Evolutionary conservation across 2,888 invertebrate genomes (phyloP), one percentile per base, ranked within the genome.

Genomic region (Morpho deidamia): DNA sequence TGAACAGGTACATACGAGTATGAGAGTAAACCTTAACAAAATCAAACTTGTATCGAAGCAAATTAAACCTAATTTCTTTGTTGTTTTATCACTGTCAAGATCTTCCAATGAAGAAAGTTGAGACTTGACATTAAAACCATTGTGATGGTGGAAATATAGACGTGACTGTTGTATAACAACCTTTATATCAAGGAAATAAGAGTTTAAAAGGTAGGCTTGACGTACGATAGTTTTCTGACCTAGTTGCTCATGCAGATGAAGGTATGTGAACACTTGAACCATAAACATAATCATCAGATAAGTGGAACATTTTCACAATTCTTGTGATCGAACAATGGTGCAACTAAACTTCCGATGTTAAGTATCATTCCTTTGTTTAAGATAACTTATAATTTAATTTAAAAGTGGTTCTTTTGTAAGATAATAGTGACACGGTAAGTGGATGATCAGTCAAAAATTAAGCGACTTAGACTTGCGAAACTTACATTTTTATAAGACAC

Each of bases 241-340:
- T 45, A 60, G 58, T 52, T 65, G 59, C 57, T 48, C 61, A 55
- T 56, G 50, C 62, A 57, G 60, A 78, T 51, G 55, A 58, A 74
- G 72, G 67, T 51, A 52, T 49, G 46, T 53, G 76, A 75, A 70
- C 66, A 54, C 66, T 69, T 76, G 79, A 79, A 76, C 80, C 80
- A 65, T 74, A 67, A 62, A 60, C 60, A 23, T 23, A 23, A 23
- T 58, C 51, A 49, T 49, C 58, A 44, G 54, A 44, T 52, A 69
- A 66, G 65, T 69, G 62, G 72, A 62, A 49, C 73, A 64, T 70
- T 76, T 76, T 76, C 76, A 64, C 75, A 71, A 69, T 62, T 58
- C 53, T 49, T 23, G 50, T 56, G 44, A 55, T 49, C 40, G 51
- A 55, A 62, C 62, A 58, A 62, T 60, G 47, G 41, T 41, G 12